Evolutionary conservation across 2,888 invertebrate genomes (phyloP).

Genomic region (Plebejus melissa): DNA sequence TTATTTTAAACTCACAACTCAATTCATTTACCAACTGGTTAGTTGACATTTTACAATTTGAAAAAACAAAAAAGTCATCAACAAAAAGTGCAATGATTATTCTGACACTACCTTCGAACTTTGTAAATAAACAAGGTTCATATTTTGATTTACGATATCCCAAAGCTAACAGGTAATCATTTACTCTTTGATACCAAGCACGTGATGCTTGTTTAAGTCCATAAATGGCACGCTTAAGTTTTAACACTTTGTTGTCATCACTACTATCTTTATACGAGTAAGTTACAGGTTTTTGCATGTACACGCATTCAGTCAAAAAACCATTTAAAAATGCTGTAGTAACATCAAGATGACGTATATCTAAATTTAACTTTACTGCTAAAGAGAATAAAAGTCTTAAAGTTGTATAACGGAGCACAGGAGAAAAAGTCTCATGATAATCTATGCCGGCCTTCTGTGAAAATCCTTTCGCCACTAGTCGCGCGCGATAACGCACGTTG

Average conservation of each 20-base stretch:
- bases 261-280: neutral
- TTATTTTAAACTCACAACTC: neutral
- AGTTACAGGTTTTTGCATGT: neutral
- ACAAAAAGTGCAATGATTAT: neutral
- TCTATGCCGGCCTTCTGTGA: too few species aligned
- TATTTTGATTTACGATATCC: neutral
- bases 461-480: too few species aligned
- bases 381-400: too few species aligned
- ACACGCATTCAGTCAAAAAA: neutral
- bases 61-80: neutral
- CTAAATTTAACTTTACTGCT: too few species aligned
- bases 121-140: conserved; percentile 1
- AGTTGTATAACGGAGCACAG: too few species aligned
- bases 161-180: neutral
- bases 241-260: neutral
- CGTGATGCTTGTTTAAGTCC: neutral
- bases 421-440: too few species aligned
- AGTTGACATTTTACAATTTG: neutral
- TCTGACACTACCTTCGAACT: neutral
- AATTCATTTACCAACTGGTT: conserved; percentile 17
- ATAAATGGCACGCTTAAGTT: neutral
- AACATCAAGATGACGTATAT: too few species aligned
- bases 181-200: neutral
- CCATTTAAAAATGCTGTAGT: too few species aligned
- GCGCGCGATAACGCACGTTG: too few species aligned